Evolutionary conservation across 2,888 invertebrate genomes (phyloP).

Genomic region (Heliconius aoede): DNA sequence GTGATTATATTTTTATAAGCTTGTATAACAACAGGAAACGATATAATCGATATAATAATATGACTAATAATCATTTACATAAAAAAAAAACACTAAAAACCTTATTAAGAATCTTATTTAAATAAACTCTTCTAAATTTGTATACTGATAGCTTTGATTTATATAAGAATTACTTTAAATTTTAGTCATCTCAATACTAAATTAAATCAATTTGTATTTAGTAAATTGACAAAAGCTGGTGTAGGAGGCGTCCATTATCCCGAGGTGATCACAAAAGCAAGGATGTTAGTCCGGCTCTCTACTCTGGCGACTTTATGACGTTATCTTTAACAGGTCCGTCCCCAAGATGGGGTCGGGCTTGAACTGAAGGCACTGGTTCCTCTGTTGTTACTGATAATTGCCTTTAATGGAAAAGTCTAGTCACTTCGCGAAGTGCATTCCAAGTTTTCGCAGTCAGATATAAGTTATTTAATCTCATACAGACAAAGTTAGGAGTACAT

Average conservation of each 20-base stretch:
- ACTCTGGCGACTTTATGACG: conserved; percentile 82
- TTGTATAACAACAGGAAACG: too few species aligned
- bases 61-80: too few species aligned
- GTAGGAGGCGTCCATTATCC: conserved; percentile 72
- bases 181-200: conserved; percentile 13
- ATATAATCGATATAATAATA: too few species aligned
- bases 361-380: conserved; percentile 69
- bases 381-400: conserved; percentile 82
- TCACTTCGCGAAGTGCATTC: conserved; percentile 80
- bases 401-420: conserved; percentile 83
- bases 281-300: conserved; percentile 80
- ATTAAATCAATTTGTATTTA: conserved; percentile 45
- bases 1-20: too few species aligned
- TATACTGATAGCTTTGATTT: not conserved
- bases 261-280: conserved; percentile 76
- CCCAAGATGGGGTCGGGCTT: conserved; percentile 62
- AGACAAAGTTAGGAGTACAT: conserved; percentile 59
- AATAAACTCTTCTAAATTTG: not conserved
- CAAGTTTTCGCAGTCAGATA: conserved; percentile 78
- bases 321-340: conserved; percentile 82
- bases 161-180: not conserved
- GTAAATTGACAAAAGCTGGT: conserved; percentile 48
- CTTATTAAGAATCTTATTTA: not conserved
- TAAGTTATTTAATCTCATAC: conserved; percentile 75
- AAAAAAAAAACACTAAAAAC: not conserved